Evolutionary conservation across 2,797 vertebrate species (phyloP).

Genomic region (Cryptoprocta ferox): DNA sequence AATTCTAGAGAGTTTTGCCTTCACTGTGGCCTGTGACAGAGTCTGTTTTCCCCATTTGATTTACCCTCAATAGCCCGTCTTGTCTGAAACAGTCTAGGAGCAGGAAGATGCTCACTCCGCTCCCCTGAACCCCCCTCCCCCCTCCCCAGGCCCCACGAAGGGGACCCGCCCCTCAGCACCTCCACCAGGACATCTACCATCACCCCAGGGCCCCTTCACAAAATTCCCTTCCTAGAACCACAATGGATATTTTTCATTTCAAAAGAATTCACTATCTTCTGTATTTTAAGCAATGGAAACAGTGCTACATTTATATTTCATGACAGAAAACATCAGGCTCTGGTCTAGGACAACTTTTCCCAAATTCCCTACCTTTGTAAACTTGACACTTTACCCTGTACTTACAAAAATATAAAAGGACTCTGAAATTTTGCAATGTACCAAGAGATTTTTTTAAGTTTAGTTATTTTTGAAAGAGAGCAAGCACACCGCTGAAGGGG

Average conservation of each 20-base stretch:
- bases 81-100: neutral
- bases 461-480: no score
- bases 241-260: neutral
- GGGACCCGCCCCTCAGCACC: neutral
- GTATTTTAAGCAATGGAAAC: neutral
- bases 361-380: neutral
- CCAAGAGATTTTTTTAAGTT: neutral
- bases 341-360: neutral
- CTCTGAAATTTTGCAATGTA: neutral
- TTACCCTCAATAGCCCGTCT: neutral
- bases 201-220: neutral
- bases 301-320: neutral
- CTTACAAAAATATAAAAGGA: neutral
- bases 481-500: no score
- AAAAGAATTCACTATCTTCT: conserved; percentile 19
- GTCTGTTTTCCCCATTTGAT: neutral
- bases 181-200: neutral
- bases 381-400: neutral
- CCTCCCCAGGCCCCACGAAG: neutral
- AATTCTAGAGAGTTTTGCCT: neutral
- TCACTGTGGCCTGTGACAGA: neutral
- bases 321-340: neutral
- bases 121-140: neutral
- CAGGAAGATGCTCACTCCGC: neutral
- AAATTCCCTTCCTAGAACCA: neutral